phyloP scores from a whole-genome alignment of 2,888 invertebrate genomes.

The Hemaris fuciformis region DNA sequence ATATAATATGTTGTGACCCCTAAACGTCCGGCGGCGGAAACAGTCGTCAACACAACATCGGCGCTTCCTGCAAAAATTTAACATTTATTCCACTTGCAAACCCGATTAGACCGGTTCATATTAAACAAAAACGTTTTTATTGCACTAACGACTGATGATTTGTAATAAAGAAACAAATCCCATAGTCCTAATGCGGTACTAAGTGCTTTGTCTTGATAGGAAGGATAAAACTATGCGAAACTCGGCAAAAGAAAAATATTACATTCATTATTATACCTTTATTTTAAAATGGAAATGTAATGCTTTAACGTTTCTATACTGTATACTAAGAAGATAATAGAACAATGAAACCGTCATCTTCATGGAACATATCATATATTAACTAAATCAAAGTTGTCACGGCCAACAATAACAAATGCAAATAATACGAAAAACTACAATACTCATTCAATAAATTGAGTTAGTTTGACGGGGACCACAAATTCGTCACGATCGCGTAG shows the following conservation, averaged over 20 bases:
- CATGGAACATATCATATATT: not conserved
- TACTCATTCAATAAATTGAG: not conserved
- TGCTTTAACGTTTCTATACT: too few species aligned
- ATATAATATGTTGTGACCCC: constrained; percentile 34
- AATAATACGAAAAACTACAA: not conserved
- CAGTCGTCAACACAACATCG: constrained; percentile 54
- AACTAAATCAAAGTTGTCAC: too few species aligned
- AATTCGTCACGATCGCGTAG: constrained; percentile 3
- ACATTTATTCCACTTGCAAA: constrained; percentile 24
- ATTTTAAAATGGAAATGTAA: too few species aligned
- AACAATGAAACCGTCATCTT: too few species aligned
- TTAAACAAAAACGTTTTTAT: not conserved
- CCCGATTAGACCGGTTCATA: constrained; percentile 18
- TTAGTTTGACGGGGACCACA: constrained; percentile 2
- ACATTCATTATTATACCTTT: too few species aligned
- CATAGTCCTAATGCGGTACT: too few species aligned
- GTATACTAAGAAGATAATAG: too few species aligned
- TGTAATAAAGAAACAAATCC: too few species aligned
- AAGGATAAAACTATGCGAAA: too few species aligned
- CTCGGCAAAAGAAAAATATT: too few species aligned
- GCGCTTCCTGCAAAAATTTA: constrained; percentile 55
- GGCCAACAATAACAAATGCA: not conserved
- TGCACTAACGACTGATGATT: not conserved
- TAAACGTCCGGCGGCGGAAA: constrained; percentile 54
- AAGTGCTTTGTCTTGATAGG: too few species aligned